phyloP scores from a whole-genome alignment of 2,888 invertebrate genomes.

The Acleris literana region DNA sequence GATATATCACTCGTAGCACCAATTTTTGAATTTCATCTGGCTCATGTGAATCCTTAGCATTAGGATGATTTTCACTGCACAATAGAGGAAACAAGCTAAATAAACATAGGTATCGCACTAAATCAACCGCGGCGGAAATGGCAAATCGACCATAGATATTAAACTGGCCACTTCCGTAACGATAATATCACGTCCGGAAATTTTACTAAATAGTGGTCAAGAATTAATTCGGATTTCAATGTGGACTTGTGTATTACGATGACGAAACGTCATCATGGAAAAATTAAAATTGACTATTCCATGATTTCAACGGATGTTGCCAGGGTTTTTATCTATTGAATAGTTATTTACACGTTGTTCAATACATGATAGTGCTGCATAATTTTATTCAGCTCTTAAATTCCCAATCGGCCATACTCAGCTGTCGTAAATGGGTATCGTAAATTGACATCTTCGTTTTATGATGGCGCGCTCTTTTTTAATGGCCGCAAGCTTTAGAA shows the following conservation, averaged over 20 bases:
- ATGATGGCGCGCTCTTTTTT: constrained; percentile 9
- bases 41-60: too few relatives aligned
- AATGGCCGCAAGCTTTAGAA: not conserved
- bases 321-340: too few relatives aligned
- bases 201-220: not conserved
- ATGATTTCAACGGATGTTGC: too few relatives aligned
- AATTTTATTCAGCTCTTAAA: constrained; percentile 7
- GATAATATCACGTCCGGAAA: not conserved
- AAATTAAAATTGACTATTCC: too few relatives aligned
- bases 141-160: constrained; percentile 7
- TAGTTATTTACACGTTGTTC: not conserved
- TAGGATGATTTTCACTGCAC: too few relatives aligned
- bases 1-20: too few relatives aligned
- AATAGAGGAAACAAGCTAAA: not conserved
- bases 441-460: constrained; percentile 5
- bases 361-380: not conserved
- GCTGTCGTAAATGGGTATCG: constrained; percentile 11
- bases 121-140: not conserved
- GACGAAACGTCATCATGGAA: not conserved
- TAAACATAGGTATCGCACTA: not conserved
- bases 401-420: constrained; percentile 6
- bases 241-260: not conserved
- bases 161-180: constrained; percentile 6
- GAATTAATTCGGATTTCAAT: not conserved
- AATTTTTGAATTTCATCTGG: too few relatives aligned